Percentiles rank a stretch among this genome's conserved stretches.
Evolutionary conservation across 1,140 invertebrate species (phyloP).

Genomic region (Mactra quadrangularis): DNA sequence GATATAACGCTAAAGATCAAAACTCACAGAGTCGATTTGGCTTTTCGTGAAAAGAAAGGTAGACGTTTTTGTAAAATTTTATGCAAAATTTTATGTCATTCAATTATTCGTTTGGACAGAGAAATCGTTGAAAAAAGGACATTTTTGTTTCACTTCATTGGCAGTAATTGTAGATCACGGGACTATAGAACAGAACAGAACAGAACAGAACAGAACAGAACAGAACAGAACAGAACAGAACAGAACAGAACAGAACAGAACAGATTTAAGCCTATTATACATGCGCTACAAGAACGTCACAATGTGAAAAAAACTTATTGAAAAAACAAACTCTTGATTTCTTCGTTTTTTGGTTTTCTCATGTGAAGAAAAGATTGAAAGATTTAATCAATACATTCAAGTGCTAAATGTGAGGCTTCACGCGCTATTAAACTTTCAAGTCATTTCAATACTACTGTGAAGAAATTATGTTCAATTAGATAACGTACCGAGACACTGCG

Average conservation of each 20-base stretch:
- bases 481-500: too few relatives aligned
- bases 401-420: slow-evolving; percentile 28
- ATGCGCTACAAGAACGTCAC: too few relatives aligned
- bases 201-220: background rate
- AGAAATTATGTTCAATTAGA: too few relatives aligned
- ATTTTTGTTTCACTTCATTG: background rate
- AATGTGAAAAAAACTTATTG: too few relatives aligned
- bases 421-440: background rate
- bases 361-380: background rate
- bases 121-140: background rate
- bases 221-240: too few relatives aligned
- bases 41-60: background rate
- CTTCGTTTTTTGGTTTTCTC: too few relatives aligned
- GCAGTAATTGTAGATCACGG: background rate
- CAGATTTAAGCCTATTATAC: background rate
- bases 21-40: too few relatives aligned
- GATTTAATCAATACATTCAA: slow-evolving; percentile 31
- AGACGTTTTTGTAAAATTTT: background rate
- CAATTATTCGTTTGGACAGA: background rate
- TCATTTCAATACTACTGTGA: background rate
- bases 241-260: too few relatives aligned
- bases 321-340: too few relatives aligned
- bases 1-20: too few relatives aligned
- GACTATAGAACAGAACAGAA: background rate
- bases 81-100: too few relatives aligned